A percentile compares a stretch with the other conserved stretches of the same genome.
phyloP scores from a whole-genome alignment of 2,797 vertebrate genomes.

The Hydrophis major region DNA sequence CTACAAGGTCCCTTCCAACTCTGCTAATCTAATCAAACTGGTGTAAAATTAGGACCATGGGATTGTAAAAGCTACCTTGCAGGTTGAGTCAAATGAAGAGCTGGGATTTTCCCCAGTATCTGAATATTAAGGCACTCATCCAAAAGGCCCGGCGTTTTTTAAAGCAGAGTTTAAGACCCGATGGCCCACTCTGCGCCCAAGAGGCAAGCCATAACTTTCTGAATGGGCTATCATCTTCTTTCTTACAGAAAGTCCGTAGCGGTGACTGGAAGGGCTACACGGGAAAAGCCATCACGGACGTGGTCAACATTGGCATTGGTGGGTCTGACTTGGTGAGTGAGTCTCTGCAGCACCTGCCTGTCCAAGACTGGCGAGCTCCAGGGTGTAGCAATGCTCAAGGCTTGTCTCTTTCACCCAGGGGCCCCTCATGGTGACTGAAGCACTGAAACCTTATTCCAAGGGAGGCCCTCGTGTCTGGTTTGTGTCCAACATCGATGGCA shows the following conservation, averaged over 20 bases:
- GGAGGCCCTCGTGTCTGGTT: slow-evolving; percentile 92
- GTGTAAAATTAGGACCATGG: neutral
- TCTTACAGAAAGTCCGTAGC: slow-evolving; percentile 84
- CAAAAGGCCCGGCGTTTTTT: no score
- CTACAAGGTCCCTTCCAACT: no score
- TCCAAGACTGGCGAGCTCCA: fast-evolving
- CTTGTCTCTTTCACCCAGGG: slow-evolving; percentile 72
- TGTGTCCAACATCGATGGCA: slow-evolving; percentile 97
- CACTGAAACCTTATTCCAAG: slow-evolving; percentile 90
- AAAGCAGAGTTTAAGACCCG: neutral
- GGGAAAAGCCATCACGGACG: slow-evolving; percentile 90
- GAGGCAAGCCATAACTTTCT: neutral
- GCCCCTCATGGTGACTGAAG: slow-evolving; percentile 96
- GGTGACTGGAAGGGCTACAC: slow-evolving; percentile 96
- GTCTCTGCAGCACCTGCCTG: neutral
- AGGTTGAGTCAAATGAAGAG: neutral
- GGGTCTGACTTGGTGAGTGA: slow-evolving; percentile 91
- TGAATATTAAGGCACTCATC: neutral
- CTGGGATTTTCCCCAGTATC: neutral
- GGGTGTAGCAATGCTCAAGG: neutral
- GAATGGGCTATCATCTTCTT: neutral
- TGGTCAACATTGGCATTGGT: slow-evolving; percentile 95
- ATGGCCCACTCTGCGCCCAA: neutral
- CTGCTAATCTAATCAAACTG: neutral
- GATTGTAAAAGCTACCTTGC: neutral